Evolutionary conservation across 2,113 vertebrate genomes (phyloP).

Genomic region (Casuarius casuarius): DNA sequence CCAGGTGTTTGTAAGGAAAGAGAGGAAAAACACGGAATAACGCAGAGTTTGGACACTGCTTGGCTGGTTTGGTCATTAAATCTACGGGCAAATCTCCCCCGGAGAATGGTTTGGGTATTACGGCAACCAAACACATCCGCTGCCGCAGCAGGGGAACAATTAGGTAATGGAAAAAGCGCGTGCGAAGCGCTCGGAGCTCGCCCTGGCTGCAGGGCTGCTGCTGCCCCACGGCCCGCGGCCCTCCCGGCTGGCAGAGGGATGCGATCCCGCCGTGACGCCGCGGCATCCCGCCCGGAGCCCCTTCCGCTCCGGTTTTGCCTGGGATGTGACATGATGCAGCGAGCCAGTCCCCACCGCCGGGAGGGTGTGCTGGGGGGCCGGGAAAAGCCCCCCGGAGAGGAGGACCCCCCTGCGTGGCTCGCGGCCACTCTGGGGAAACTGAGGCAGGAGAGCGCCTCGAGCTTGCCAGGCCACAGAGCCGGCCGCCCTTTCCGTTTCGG

Average conservation of each 20-base stretch:
- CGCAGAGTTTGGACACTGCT: not conserved
- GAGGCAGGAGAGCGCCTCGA: not conserved
- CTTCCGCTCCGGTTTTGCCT: not conserved
- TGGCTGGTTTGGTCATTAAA: not conserved
- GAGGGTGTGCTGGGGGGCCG: not conserved
- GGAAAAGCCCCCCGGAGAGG: not conserved
- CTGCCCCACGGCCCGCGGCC: not conserved
- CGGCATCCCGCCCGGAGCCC: not conserved
- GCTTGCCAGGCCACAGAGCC: accelerated
- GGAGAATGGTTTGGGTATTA: not conserved
- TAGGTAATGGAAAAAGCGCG: not conserved
- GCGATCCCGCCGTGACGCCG: not conserved
- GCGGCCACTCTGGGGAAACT: not conserved
- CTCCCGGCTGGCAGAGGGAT: not conserved
- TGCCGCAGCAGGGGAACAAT: not conserved
- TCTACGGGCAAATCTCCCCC: not conserved
- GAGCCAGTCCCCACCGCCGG: not conserved
- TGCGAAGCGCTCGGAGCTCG: not conserved
- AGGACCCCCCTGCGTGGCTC: not conserved
- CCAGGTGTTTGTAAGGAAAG: conserved; percentile 7
- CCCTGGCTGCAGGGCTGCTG: not conserved
- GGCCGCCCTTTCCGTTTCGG: not conserved
- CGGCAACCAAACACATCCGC: not conserved
- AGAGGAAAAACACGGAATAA: not conserved
- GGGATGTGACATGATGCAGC: accelerated